These are phyloP conservation scores for Diabrotica balteata DNA, from an alignment of 2,888 invertebrate genomes.

Conservation along the genomic window DNA sequence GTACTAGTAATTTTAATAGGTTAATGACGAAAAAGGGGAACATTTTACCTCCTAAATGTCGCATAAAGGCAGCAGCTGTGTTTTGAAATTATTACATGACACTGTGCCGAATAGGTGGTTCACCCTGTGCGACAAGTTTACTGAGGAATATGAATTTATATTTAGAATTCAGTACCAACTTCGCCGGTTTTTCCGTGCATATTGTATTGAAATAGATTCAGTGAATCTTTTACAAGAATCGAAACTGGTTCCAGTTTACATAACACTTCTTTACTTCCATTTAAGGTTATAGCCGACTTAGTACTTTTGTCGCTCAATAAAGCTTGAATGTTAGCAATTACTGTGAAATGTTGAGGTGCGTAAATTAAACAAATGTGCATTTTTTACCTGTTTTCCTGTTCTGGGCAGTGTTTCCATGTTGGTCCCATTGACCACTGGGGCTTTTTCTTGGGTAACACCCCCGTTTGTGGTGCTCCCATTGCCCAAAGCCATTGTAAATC, in stretches of 20 bases:
- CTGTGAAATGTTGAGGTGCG: neutral
- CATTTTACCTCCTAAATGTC: too few relatives aligned
- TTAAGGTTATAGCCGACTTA: conserved; percentile 34
- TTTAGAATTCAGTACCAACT: conserved; percentile 24
- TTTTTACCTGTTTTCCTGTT: conserved; percentile 65
- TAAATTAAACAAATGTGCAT: conserved; percentile 11
- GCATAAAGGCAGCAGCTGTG: too few relatives aligned
- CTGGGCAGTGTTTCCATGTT: conserved; percentile 68
- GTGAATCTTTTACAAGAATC: conserved; percentile 20
- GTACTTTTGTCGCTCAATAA: conserved; percentile 2
- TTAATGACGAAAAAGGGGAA: too few relatives aligned
- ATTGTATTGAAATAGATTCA: conserved; percentile 18
- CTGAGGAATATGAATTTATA: conserved; percentile 11
- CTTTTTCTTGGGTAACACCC: conserved; percentile 62
- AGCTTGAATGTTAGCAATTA: conserved; percentile 10
- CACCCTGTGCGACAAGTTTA: neutral
- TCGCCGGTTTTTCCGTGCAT: conserved; percentile 28
- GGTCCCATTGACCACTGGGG: conserved; percentile 68
- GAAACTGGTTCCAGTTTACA: conserved; percentile 33
- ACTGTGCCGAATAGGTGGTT: neutral
- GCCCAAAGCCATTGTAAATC: conserved; percentile 56
- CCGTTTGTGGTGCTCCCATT: conserved; percentile 60
- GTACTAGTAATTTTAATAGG: too few relatives aligned
- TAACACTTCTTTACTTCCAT: conserved; percentile 34
- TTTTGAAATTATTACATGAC: too few relatives aligned